Percentiles rank a stretch among this genome's conserved stretches.
These are phyloP conservation scores for Brachionus sp. DNA, from an alignment of 1,140 invertebrate species.

Conservation along the genomic window DNA sequence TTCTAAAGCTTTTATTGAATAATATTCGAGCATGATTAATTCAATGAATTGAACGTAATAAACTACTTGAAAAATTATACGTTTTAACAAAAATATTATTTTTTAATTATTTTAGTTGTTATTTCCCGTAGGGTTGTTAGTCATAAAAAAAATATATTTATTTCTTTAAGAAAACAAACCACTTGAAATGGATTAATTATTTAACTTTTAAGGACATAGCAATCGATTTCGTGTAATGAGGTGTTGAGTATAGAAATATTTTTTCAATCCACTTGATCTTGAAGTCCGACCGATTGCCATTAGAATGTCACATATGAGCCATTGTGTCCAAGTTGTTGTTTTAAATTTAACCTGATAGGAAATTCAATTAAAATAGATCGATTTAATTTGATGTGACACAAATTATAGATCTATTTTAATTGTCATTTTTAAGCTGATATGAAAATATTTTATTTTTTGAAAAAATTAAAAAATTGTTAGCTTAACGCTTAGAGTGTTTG, in stretches of 20 bases:
- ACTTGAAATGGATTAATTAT: conserved; percentile 43
- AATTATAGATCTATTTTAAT: conserved; percentile 21
- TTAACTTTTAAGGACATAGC: conserved; percentile 39
- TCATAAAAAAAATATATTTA: not conserved
- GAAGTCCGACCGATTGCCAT: not conserved
- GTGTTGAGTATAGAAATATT: not conserved
- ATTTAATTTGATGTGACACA: conserved; percentile 39
- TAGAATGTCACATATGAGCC: conserved; percentile 10
- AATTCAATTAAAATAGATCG: conserved; percentile 15
- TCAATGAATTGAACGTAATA: not conserved
- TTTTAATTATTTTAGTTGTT: conserved; percentile 33
- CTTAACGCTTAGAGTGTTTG: conserved; percentile 39
- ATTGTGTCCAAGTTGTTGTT: conserved; percentile 35
- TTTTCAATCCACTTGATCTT: conserved; percentile 20
- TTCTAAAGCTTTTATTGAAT: not conserved
- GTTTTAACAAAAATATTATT: conserved; percentile 39
- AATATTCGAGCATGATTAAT: conserved; percentile 4
- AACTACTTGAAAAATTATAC: conserved; percentile 22
- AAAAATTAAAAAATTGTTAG: not conserved
- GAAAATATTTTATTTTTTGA: not conserved
- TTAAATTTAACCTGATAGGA: not conserved
- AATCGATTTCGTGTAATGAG: not conserved
- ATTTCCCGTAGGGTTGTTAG: conserved; percentile 27
- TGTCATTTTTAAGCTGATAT: conserved; percentile 4
- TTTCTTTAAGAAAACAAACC: conserved; percentile 25